These are phyloP conservation scores for Cathartes aura DNA, from an alignment of 2,113 vertebrate species.

Conservation along the genomic window DNA sequence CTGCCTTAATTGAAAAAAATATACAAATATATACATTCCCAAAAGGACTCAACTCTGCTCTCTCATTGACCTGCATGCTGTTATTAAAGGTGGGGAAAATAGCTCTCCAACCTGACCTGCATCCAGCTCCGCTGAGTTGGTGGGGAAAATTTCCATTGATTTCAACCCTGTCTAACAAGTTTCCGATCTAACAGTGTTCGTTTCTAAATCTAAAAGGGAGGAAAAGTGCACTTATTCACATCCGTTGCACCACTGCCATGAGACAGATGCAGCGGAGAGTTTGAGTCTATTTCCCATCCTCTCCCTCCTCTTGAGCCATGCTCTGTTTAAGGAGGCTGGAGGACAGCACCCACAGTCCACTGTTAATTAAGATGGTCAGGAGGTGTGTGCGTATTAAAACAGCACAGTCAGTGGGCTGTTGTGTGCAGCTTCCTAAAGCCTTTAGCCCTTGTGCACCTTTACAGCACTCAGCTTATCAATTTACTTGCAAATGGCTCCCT, in stretches of 20 bases:
- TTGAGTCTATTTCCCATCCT: neutral
- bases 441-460: constrained; percentile 45
- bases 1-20: neutral
- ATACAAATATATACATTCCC: neutral
- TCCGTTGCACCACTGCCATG: neutral
- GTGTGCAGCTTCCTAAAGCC: constrained; percentile 42
- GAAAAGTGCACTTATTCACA: neutral
- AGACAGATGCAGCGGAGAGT: neutral
- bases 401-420: neutral
- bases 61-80: neutral
- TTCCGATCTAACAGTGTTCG: neutral
- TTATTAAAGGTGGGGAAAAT: neutral
- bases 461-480: constrained; percentile 85
- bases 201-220: neutral
- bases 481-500: constrained; percentile 87
- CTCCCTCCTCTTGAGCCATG: neutral
- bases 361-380: constrained; percentile 47
- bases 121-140: neutral
- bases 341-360: neutral
- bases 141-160: neutral
- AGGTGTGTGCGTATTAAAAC: neutral
- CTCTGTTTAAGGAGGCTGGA: neutral
- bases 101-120: neutral
- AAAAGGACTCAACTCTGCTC: neutral
- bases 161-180: neutral